Conservation (phyloP, 2,797 vertebrate species). For the Amniataba percoides region DNA sequence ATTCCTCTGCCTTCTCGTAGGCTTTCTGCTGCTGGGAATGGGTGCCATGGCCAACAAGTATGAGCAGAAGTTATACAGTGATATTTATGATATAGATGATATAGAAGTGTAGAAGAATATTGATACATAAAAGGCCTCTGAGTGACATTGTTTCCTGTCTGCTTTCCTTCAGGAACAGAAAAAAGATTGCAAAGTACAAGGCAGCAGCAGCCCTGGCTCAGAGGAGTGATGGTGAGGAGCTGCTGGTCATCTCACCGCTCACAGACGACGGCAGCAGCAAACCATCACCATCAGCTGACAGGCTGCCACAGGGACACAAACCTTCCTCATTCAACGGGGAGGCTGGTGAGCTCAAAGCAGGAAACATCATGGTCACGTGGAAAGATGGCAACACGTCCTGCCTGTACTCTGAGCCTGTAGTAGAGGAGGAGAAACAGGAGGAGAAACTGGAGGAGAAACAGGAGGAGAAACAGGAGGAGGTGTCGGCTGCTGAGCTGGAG, state of each 20-base stretch:
- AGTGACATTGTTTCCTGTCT: neutral
- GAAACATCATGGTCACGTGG: conserved; percentile 84
- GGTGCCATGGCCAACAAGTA: conserved; percentile 88
- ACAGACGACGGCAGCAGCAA: conserved; percentile 27
- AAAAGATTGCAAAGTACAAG: conserved; percentile 77
- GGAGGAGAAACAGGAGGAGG: conserved; percentile 10
- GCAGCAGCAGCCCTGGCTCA: conserved; percentile 38
- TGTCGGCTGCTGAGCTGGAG: conserved; percentile 8
- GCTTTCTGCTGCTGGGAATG: conserved; percentile 87
- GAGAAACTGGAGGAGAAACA: conserved; percentile 36
- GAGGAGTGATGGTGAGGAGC: conserved; percentile 65
- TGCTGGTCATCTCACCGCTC: conserved; percentile 39
- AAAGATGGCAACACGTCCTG: conserved; percentile 84
- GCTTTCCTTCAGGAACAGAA: conserved; percentile 85
- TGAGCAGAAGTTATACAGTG: neutral
- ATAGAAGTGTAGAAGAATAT: no score
- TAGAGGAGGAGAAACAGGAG: conserved; percentile 46
- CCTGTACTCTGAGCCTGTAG: conserved; percentile 72
- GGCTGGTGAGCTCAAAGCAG: conserved; percentile 51
- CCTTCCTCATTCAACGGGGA: conserved; percentile 32
- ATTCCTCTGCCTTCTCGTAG: conserved; percentile 83
- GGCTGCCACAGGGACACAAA: neutral
- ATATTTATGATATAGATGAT: no score
- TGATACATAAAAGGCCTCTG: neutral
- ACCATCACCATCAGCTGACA: neutral